Base-by-base conservation (phyloP, 2,888 invertebrate genomes). In the Dendrolimus pini region DNA sequence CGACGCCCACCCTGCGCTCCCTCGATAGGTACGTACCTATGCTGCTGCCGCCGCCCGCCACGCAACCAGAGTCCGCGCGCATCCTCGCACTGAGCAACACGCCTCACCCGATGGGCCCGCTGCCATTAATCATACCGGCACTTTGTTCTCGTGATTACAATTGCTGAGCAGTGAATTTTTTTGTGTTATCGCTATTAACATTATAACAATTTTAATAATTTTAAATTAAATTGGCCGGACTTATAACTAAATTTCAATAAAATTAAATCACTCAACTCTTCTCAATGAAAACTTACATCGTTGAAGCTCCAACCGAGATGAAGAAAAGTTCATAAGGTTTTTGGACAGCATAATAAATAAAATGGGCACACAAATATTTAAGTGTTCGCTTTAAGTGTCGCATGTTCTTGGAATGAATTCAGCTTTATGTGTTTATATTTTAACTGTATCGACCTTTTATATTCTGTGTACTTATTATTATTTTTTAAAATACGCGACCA, bases 1-100 rank as follows among this genome's bases (percentile, higher is more conserved):
- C 62, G 65, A 63, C 63, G 61, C 66, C 68, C 58, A 65, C 68
- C 58, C 58, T 60, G 61, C 56, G 55, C 59, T 47, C 65, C 57
- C 59, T 65, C 65, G 64, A 47, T 47, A 80, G 85, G 85, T 85
- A 85, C 77, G 85, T 85, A 78, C 75, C 85, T 85, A 84, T 84
- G 85, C 75, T 70, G 72, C 72, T 73, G 75, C 74, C 68, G 74
- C 77, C 72, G 71, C 72, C 42, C 41, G 53, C 53, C 30, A 30
- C 53, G 55, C 53, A 30, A 9, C 10, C 52, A 13, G 30, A 18
- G 61, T 62, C 58, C 62, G 59, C 56, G 57, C 57, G 60, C 59
- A 12, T 7, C 30, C n/a, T 52, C 57, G 30, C 41, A 7, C 47
- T 30, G 30, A 54, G 30, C 30, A 52, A 52, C 41, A 41, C 56